Evolutionary conservation across 2,113 vertebrate genomes (phyloP).

Genomic region (Mugil cephalus): DNA sequence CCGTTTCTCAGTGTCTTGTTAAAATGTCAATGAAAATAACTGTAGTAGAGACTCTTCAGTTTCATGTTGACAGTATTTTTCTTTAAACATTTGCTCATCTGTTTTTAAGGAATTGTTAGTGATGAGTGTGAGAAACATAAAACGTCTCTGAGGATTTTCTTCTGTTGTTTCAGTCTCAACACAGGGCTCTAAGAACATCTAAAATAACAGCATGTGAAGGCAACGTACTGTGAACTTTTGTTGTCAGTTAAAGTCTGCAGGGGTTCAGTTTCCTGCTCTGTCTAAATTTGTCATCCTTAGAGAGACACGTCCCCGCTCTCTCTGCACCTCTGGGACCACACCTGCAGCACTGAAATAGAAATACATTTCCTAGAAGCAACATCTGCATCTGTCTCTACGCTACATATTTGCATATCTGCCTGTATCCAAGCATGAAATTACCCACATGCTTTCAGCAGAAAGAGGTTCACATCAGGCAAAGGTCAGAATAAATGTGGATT

Average conservation of each 20-base stretch:
- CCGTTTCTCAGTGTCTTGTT: too few species aligned
- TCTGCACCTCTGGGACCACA: slow-evolving; percentile 41
- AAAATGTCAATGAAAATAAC: too few species aligned
- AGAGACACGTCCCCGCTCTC: slow-evolving; percentile 3
- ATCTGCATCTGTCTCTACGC: not conserved
- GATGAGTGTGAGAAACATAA: not conserved
- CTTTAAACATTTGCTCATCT: not conserved
- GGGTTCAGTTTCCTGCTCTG: slow-evolving; percentile 23
- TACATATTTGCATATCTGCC: not conserved
- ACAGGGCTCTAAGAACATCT: not conserved
- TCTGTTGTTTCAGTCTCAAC: not conserved
- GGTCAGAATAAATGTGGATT: not conserved
- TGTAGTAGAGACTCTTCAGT: too few species aligned
- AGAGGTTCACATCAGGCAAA: not conserved
- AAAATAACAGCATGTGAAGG: not conserved
- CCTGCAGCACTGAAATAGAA: slow-evolving; percentile 36
- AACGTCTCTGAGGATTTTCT: slow-evolving; percentile 3
- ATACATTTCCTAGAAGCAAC: slow-evolving; percentile 26
- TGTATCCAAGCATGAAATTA: not conserved
- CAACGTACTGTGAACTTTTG: not conserved
- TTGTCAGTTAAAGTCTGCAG: slow-evolving; percentile 21
- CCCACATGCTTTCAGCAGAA: not conserved
- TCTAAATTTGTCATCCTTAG: slow-evolving; percentile 25
- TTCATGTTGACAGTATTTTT: too few species aligned
- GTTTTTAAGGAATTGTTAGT: too few species aligned